Conservation (phyloP, 2,113 vertebrate species). For the Scalopus aquaticus region DNA sequence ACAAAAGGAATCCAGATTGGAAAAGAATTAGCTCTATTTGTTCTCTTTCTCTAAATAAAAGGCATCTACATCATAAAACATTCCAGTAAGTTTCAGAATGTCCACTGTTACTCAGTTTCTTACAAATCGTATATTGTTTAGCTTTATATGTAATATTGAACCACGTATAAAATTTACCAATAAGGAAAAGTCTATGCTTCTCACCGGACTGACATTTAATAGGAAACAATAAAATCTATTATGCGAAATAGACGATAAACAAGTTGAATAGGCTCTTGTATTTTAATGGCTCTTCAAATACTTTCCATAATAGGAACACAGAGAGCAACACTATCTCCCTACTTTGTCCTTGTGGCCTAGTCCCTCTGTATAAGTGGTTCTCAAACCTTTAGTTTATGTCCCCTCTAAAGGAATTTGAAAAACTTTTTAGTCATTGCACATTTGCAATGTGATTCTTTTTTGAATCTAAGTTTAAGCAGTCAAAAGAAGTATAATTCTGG, state of each 20-base stretch:
- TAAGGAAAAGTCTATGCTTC: conserved; percentile 2
- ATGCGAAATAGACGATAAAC: not conserved
- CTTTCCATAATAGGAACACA: not conserved
- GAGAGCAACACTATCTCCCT: not conserved
- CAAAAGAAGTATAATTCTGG: not conserved
- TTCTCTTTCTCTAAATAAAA: not conserved
- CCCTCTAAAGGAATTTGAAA: not conserved
- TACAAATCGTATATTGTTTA: not conserved
- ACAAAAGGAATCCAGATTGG: no score
- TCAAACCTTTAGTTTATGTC: not conserved
- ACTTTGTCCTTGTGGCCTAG: not conserved
- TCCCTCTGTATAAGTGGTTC: not conserved
- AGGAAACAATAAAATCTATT: not conserved
- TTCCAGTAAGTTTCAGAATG: not conserved
- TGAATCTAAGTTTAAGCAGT: not conserved
- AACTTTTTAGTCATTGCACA: not conserved
- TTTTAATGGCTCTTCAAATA: not conserved
- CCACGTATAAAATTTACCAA: not conserved
- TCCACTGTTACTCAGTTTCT: not conserved
- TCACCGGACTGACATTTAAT: not conserved
- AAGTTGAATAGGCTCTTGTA: not conserved
- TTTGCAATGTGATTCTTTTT: not conserved
- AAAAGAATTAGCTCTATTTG: not conserved
- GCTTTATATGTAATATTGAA: not conserved
- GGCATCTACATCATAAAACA: not conserved